A percentile compares a stretch with the other conserved stretches of the same genome.
phyloP scores from a whole-genome alignment of 2,888 invertebrate genomes.

The Drosophila heteroneura region DNA sequence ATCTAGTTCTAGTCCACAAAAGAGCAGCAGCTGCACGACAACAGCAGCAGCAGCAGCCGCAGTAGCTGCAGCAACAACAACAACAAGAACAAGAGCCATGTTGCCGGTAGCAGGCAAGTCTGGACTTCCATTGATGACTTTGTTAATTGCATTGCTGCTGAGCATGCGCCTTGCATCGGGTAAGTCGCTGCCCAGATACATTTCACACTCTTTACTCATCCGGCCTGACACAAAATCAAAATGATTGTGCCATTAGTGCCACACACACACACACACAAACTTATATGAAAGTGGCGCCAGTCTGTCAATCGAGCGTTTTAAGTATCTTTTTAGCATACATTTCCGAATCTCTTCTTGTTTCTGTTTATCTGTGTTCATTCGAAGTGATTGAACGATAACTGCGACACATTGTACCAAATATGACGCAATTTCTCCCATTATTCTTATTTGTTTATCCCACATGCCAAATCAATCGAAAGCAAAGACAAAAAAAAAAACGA shows the following conservation, averaged over 20 bases:
- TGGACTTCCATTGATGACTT: slow-evolving; percentile 78
- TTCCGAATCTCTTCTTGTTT: not conserved
- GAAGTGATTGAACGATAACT: slow-evolving; percentile 50
- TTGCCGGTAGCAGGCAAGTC: slow-evolving; percentile 52
- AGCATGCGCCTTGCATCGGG: slow-evolving; percentile 80
- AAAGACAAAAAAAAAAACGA: not conserved
- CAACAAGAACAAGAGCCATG: slow-evolving; percentile 42
- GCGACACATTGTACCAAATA: slow-evolving; percentile 62
- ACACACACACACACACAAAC: slow-evolving; percentile 4
- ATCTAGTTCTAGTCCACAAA: slow-evolving; percentile 72
- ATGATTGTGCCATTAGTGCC: slow-evolving; percentile 8
- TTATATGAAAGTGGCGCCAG: slow-evolving; percentile 43
- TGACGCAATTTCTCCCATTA: slow-evolving; percentile 68
- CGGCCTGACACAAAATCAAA: slow-evolving; percentile 43
- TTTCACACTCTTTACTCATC: slow-evolving; percentile 29
- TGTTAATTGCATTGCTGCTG: slow-evolving; percentile 83
- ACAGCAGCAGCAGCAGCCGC: slow-evolving; percentile 25
- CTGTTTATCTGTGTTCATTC: slow-evolving; percentile 38
- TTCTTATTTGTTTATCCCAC: slow-evolving; percentile 38
- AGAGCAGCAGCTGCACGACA: slow-evolving; percentile 49
- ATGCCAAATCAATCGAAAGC: slow-evolving; percentile 46
- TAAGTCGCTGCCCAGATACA: slow-evolving; percentile 63
- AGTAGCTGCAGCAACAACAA: slow-evolving; percentile 30
- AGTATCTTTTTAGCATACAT: slow-evolving; percentile 19
- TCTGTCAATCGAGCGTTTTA: slow-evolving; percentile 10